Evolutionary conservation across 1,140 invertebrate species (phyloP).

Genomic region (Hesperophylax magnus): DNA sequence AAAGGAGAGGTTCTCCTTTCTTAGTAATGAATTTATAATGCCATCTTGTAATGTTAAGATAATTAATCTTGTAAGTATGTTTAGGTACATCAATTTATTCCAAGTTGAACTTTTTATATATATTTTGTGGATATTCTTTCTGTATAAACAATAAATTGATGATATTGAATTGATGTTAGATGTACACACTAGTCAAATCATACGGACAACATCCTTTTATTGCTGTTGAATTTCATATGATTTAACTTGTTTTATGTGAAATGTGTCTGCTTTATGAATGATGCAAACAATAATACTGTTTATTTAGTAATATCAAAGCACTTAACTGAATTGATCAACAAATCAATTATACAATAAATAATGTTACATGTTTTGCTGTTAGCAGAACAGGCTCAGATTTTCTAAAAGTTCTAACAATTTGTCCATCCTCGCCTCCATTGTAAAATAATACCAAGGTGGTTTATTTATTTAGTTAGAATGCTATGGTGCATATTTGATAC

Average conservation of each 20-base stretch:
- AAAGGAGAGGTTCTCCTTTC: background rate
- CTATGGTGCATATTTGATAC: constrained; percentile 37
- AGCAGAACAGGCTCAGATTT: too few species aligned
- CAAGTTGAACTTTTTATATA: constrained; percentile 42
- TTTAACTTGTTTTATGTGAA: too few species aligned
- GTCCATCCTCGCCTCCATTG: constrained; percentile 19
- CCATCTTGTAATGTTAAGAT: constrained; percentile 36
- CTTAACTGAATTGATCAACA: too few species aligned
- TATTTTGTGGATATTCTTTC: constrained; percentile 42
- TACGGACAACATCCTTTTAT: background rate
- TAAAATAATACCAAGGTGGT: constrained; percentile 13
- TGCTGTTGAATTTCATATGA: too few species aligned
- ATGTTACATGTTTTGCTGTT: too few species aligned
- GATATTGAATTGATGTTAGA: constrained; percentile 42
- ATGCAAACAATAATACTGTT: too few species aligned
- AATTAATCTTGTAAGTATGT: background rate
- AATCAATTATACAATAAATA: too few species aligned
- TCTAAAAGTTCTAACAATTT: background rate
- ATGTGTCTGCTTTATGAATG: too few species aligned
- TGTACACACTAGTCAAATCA: constrained; percentile 51
- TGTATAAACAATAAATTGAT: constrained; percentile 29
- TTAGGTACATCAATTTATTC: constrained; percentile 39
- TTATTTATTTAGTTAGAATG: constrained; percentile 32
- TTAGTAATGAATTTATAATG: constrained; percentile 26
- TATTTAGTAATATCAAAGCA: too few species aligned